These are phyloP conservation scores for Scylla paramamosain DNA, from an alignment of 1,140 invertebrate species.

Conservation along the genomic window DNA sequence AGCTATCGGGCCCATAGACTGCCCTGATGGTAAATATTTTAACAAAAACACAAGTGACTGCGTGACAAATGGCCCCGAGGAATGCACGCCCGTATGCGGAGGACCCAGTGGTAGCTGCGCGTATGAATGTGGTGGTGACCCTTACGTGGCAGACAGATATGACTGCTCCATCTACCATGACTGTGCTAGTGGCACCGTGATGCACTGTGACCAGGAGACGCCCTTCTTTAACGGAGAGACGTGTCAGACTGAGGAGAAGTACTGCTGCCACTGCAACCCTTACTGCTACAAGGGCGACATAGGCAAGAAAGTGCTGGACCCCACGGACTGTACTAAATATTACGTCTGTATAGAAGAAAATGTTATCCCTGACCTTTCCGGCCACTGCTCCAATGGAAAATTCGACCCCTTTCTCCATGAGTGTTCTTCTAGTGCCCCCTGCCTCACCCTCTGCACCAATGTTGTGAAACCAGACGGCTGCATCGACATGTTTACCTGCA, in stretches of 20 bases:
- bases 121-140: too few species aligned
- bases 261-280: background rate
- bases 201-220: background rate
- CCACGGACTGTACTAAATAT: background rate
- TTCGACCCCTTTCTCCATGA: too few species aligned
- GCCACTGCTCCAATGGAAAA: background rate
- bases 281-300: background rate
- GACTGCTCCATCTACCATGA: slow-evolving; percentile 5
- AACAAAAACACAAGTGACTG: too few species aligned
- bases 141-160: too few species aligned
- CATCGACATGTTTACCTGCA: background rate
- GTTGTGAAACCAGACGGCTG: background rate
- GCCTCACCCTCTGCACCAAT: too few species aligned
- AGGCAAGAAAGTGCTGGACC: background rate
- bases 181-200: background rate
- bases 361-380: background rate
- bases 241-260: background rate
- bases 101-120: background rate
- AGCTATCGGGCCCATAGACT: too few species aligned
- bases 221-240: background rate
- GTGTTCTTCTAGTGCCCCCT: too few species aligned
- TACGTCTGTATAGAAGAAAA: background rate
- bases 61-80: background rate
- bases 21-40: too few species aligned
- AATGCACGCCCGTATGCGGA: background rate